Conservation (phyloP, 2,797 vertebrate genomes). For the Craterocephalus amniculus region DNA sequence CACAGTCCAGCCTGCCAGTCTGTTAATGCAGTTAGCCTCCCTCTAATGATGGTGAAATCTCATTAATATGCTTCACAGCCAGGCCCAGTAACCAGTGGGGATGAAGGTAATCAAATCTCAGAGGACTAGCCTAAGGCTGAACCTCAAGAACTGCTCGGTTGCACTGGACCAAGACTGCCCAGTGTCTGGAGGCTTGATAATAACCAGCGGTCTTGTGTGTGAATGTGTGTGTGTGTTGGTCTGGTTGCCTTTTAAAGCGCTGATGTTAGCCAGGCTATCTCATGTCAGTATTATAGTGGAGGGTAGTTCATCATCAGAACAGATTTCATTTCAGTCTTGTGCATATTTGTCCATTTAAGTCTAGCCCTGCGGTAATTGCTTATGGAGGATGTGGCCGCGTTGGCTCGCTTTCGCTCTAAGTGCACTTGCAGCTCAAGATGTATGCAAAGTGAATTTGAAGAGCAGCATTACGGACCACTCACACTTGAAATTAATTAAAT, state of each 20-base stretch:
- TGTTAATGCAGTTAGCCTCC: constrained; percentile 77
- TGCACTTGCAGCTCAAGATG: constrained; percentile 73
- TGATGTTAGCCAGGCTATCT: constrained; percentile 75
- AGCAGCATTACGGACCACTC: constrained; percentile 71
- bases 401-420: constrained; percentile 48
- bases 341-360: constrained; percentile 66
- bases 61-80: constrained; percentile 85
- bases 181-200: constrained; percentile 66
- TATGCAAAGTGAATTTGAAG: constrained; percentile 74
- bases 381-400: constrained; percentile 56
- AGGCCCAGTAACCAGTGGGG: constrained; percentile 78
- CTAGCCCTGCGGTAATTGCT: constrained; percentile 61
- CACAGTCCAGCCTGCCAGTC: constrained; percentile 64
- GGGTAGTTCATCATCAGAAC: constrained; percentile 65
- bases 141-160: constrained; percentile 69
- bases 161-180: constrained; percentile 49
- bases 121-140: constrained; percentile 81
- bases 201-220: constrained; percentile 55
- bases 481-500: constrained; percentile 77
- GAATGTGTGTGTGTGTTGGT: constrained; percentile 35
- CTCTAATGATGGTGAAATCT: constrained; percentile 82
- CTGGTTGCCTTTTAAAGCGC: constrained; percentile 72
- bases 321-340: constrained; percentile 63
- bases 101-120: constrained; percentile 82
- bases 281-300: constrained; percentile 49